These are phyloP conservation scores for Nixonia krombeini DNA, from an alignment of 1,140 invertebrate genomes.

Conservation along the genomic window DNA sequence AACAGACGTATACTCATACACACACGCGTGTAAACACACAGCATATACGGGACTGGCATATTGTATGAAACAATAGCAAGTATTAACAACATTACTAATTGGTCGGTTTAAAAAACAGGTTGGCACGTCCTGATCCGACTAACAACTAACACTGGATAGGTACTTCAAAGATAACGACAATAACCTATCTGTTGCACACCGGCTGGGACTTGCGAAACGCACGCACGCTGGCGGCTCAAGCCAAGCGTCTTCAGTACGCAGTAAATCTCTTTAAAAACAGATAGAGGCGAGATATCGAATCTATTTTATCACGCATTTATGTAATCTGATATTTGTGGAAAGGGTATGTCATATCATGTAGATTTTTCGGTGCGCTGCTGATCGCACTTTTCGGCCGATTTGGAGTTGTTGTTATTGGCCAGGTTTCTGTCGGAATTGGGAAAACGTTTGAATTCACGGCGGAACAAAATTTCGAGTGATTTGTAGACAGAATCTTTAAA, in stretches of 20 bases:
- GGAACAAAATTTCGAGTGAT: too few relatives aligned
- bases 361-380: conserved; percentile 30
- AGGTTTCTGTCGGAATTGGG: too few relatives aligned
- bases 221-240: conserved; percentile 42
- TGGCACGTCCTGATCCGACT: conserved; percentile 67
- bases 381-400: too few relatives aligned
- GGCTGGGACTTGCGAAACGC: conserved; percentile 52
- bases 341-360: conserved; percentile 48
- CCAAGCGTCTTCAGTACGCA: conserved; percentile 46
- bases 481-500: too few relatives aligned
- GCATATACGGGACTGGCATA: conserved; percentile 37
- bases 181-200: conserved; percentile 58
- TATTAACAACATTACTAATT: conserved; percentile 54
- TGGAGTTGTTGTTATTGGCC: too few relatives aligned
- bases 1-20: too few relatives aligned
- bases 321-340: conserved; percentile 49
- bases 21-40: too few relatives aligned
- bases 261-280: conserved; percentile 45
- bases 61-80: conserved; percentile 40
- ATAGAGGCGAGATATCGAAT: conserved; percentile 38
- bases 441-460: too few relatives aligned
- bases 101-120: conserved; percentile 62
- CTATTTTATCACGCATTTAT: conserved; percentile 60
- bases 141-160: conserved; percentile 67
- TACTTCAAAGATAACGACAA: conserved; percentile 59